Base-by-base conservation (phyloP, 2,113 vertebrate species). In the Oceanites oceanicus region DNA sequence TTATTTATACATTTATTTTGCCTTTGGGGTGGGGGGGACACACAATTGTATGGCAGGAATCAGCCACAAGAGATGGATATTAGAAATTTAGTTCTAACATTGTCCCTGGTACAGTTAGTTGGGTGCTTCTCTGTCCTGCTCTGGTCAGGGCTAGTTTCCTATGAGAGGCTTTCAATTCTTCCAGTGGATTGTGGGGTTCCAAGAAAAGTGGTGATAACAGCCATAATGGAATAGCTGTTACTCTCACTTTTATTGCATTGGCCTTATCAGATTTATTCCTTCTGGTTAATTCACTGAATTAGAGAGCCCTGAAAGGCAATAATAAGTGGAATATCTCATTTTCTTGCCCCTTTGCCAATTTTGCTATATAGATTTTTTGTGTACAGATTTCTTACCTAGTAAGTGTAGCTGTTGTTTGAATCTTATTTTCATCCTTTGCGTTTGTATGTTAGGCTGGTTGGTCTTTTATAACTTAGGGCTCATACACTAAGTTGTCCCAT, bases 1-100 rank as follows among this genome's bases (percentile, higher is more conserved):
- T 79, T 58, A 47, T 74, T 71, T 78, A 9, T 79, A n/a, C 6
- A 32, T 88, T 88, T 94, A 44, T 90, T 92, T 83, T 86, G 53
- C 50, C 0, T 2, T 66, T 6, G 5, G 15, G 26, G 23, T 2
- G 18, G 18, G 45, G 45, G 45, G 45, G 45, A 19, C 9, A 2
- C 12, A 2, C 12, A 40, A 15, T 32, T 79, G 5, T 70, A 11
- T 45, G 29, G 34, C 50, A 92, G 55, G 34, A 70, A 83, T 34
- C 10, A 70, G 53, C 36, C 45, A 23, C 17, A 71, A 86, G 49
- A 90, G 50, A 11, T 29, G 21, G 72, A 20, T 67, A 15, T 52
- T 62, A 77, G 86, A 86, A 73, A 77, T 83, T 45, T 55, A 42
- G 17, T 52, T 65, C 22, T 74, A 73, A 26, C 5, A 2, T 70